Conservation (phyloP, 2,113 vertebrate species). For the Ifrita kowaldi region DNA sequence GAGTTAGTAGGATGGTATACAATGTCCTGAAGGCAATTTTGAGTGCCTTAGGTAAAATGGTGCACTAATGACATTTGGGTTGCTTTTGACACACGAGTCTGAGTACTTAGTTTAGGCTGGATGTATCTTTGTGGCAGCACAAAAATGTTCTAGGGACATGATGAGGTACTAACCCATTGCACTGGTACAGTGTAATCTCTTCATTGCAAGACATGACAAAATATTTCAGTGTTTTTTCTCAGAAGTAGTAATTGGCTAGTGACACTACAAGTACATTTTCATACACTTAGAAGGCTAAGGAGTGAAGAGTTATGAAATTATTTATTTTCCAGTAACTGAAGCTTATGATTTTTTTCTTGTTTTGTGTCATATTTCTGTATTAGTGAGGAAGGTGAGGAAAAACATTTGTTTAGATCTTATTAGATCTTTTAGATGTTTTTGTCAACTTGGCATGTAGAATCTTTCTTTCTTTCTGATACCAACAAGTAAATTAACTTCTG, state of each 20-base stretch:
- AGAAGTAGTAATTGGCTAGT: background rate
- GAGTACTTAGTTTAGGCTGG: background rate
- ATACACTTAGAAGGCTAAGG: background rate
- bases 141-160: accelerated
- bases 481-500: background rate
- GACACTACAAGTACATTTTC: background rate
- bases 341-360: background rate
- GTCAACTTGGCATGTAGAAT: background rate
- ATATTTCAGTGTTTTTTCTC: background rate
- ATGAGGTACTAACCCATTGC: background rate
- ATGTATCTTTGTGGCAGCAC: background rate
- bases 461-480: background rate
- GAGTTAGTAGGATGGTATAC: background rate
- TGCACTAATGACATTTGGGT: background rate
- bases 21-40: background rate
- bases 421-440: background rate
- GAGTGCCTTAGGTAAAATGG: background rate
- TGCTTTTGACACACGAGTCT: background rate
- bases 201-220: background rate
- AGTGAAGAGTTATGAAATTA: background rate
- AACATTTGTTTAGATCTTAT: background rate
- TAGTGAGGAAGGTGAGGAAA: background rate
- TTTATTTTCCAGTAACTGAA: background rate
- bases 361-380: background rate
- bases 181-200: background rate